Percentiles rank a stretch among this genome's conserved stretches.
These are phyloP conservation scores for Caloenas nicobarica DNA, from an alignment of 2,113 vertebrate species.

Conservation along the genomic window DNA sequence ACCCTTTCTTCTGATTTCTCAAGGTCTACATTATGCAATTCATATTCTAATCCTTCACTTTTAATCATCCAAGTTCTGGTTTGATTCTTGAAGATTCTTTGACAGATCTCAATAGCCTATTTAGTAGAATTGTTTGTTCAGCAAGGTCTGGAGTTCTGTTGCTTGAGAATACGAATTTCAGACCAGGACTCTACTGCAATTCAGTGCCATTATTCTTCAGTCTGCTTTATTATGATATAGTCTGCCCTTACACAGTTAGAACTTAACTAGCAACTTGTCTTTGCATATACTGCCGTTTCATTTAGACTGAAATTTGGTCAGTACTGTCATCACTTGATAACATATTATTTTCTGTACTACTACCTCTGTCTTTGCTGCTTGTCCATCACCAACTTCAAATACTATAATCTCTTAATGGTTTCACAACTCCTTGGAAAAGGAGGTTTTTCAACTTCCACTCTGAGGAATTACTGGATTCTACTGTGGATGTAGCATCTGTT, in stretches of 20 bases:
- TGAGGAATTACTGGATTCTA: background rate
- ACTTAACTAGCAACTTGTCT: background rate
- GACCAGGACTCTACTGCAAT: background rate
- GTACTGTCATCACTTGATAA: background rate
- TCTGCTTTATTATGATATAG: background rate
- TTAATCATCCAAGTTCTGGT: background rate
- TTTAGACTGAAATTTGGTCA: background rate
- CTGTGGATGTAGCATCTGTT: background rate
- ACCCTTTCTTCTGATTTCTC: background rate
- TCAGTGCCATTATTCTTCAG: background rate
- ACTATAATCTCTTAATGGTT: background rate
- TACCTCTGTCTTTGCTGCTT: background rate
- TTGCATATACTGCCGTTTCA: background rate
- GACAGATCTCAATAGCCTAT: background rate
- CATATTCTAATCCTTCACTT: background rate
- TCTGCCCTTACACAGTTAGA: background rate
- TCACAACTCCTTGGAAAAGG: background rate
- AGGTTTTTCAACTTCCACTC: background rate
- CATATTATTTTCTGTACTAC: background rate
- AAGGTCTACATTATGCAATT: background rate
- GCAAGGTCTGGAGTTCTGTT: background rate
- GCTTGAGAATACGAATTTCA: background rate
- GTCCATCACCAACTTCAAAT: background rate
- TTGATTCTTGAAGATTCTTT: background rate
- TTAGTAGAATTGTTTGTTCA: background rate